Conservation (phyloP, 1,140 invertebrate genomes). For the Lasioglossum albipes region DNA sequence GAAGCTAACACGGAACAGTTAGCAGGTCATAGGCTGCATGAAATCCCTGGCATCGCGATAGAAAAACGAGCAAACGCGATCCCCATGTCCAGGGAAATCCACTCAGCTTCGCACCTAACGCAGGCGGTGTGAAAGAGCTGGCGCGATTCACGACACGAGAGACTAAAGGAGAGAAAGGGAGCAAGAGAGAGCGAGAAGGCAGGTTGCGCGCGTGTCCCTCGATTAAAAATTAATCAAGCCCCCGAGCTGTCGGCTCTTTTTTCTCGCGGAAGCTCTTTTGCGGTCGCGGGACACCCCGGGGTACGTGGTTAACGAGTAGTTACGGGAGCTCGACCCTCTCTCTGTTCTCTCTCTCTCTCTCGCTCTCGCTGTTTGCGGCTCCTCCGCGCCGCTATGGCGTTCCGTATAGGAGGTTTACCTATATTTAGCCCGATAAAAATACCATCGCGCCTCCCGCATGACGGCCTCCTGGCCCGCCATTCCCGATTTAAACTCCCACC, state of each 20-base stretch:
- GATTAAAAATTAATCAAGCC: conserved; percentile 57
- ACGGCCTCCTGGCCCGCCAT: conserved; percentile 75
- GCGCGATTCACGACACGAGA: too few species aligned
- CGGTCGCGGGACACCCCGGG: conserved; percentile 67
- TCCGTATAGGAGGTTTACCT: conserved; percentile 73
- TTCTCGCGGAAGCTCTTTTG: conserved; percentile 68
- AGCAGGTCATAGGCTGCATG: neutral
- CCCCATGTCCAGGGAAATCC: conserved; percentile 7
- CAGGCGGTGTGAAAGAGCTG: conserved; percentile 12
- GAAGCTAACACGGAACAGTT: neutral
- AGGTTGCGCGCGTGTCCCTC: conserved; percentile 23
- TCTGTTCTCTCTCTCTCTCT: neutral
- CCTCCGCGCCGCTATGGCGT: conserved; percentile 65
- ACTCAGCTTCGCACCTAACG: neutral
- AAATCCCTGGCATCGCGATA: neutral
- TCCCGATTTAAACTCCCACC: conserved; percentile 76
- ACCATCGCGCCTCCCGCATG: conserved; percentile 77
- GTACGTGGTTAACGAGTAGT: conserved; percentile 72
- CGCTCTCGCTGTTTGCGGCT: conserved; percentile 5
- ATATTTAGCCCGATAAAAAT: conserved; percentile 80
- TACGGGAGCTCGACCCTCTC: conserved; percentile 58
- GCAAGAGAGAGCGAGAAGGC: neutral
- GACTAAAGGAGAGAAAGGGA: too few species aligned
- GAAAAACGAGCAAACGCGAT: neutral
- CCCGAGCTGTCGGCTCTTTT: conserved; percentile 38